Evolutionary conservation across 64 coral and sea anemone species (phyloP).

Genomic region (Trachythela sp.): DNA sequence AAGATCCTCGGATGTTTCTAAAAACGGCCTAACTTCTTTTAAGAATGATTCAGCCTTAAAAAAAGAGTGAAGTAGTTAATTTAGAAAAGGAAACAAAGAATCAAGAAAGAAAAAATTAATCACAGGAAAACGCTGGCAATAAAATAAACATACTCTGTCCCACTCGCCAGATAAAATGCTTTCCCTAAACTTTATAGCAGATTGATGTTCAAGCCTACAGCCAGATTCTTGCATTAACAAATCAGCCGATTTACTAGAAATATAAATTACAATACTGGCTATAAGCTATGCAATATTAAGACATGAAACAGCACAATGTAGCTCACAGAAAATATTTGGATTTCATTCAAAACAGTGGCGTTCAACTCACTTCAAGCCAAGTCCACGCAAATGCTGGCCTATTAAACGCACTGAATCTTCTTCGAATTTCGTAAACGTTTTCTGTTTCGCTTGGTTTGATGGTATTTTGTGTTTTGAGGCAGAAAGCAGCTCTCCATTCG

Average conservation of each 20-base stretch:
- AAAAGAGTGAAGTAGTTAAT: conserved; percentile 46
- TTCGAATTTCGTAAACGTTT: conserved; percentile 69
- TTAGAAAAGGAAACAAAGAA: conserved; percentile 24
- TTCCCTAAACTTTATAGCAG: conserved; percentile 88
- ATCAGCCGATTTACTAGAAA: conserved; percentile 84
- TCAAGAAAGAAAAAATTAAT: not conserved
- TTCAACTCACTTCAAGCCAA: conserved; percentile 93
- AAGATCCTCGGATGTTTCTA: conserved; percentile 83
- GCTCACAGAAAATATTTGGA: conserved; percentile 19
- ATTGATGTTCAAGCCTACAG: conserved; percentile 98
- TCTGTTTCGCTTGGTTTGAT: conserved; percentile 58
- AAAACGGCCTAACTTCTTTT: conserved; percentile 78
- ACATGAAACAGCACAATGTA: conserved; percentile 34
- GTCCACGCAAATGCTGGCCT: conserved; percentile 93
- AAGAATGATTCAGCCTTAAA: conserved; percentile 86
- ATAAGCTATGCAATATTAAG: conserved; percentile 43
- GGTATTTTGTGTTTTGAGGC: conserved; percentile 85
- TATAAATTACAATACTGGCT: conserved; percentile 47
- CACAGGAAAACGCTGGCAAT: not conserved
- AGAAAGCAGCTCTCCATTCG: conserved; percentile 92
- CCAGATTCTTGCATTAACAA: conserved; percentile 92
- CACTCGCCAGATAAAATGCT: conserved; percentile 95
- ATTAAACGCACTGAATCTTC: conserved; percentile 95
- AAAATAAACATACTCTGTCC: conserved; percentile 73
- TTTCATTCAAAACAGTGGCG: conserved; percentile 45